Conservation (phyloP, 1,140 invertebrate species). For the Lucilia sericata region DNA sequence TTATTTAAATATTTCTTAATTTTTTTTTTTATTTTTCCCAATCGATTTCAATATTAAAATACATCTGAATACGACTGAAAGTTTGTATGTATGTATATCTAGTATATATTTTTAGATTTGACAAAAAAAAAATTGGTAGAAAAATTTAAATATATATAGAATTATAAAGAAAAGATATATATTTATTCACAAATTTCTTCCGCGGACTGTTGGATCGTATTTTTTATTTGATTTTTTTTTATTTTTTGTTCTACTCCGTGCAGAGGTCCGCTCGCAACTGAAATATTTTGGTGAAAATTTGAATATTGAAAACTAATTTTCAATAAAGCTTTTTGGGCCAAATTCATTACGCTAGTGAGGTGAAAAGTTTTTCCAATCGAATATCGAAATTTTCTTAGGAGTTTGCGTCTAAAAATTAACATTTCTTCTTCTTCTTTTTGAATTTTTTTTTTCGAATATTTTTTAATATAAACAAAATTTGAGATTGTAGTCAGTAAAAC, state of each 20-base stretch:
- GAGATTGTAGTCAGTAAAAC: neutral
- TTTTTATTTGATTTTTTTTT: slow-evolving; percentile 60
- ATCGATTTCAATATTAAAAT: neutral
- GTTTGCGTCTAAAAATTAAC: neutral
- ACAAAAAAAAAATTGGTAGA: slow-evolving; percentile 35
- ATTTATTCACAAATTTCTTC: slow-evolving; percentile 62
- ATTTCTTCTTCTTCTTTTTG: neutral
- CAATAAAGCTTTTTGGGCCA: slow-evolving; percentile 30
- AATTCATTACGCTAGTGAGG: neutral
- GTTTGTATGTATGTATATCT: slow-evolving; percentile 27
- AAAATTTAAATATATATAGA: slow-evolving; percentile 1
- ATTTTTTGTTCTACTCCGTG: slow-evolving; percentile 68
- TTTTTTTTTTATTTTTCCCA: neutral
- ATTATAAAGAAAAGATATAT: neutral
- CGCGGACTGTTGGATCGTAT: slow-evolving; percentile 64
- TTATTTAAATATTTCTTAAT: slow-evolving; percentile 14
- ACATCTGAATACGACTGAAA: neutral
- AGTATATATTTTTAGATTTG: slow-evolving; percentile 37
- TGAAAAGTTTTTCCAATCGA: slow-evolving; percentile 27
- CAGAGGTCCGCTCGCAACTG: slow-evolving; percentile 69
- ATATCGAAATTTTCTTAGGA: neutral
- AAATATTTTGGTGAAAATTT: slow-evolving; percentile 48
- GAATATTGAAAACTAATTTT: neutral
- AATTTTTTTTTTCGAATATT: neutral
- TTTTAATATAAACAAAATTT: neutral